Conservation (phyloP, 2,113 vertebrate genomes). For the Petaurus breviceps region DNA sequence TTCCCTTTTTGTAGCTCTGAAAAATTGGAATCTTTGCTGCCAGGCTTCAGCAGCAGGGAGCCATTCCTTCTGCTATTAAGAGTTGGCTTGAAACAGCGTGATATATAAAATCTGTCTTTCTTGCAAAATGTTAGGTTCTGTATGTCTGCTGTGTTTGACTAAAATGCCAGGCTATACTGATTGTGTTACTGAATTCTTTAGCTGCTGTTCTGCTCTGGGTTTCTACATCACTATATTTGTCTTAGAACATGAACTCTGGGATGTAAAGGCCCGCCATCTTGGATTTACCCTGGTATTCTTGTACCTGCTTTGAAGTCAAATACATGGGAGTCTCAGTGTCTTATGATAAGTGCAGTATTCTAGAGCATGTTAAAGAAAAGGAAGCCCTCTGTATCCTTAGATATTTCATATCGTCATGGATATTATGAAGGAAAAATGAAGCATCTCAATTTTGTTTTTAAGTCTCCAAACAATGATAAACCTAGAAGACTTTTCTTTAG, state of each 20-base stretch:
- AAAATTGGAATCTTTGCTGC: conserved; percentile 36
- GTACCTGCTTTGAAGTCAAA: neutral
- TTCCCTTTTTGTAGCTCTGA: conserved; percentile 7
- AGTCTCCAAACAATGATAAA: neutral
- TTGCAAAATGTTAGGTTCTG: neutral
- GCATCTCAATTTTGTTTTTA: neutral
- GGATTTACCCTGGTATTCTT: neutral
- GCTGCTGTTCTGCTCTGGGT: neutral
- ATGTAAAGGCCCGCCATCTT: neutral
- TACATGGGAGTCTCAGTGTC: neutral
- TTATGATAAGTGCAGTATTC: neutral
- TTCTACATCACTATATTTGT: conserved; percentile 31
- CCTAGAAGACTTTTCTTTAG: neutral
- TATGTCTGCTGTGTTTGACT: conserved; percentile 3
- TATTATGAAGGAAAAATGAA: neutral
- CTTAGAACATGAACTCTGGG: neutral
- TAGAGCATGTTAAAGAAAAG: neutral
- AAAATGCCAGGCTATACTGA: neutral
- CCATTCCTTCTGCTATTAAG: neutral
- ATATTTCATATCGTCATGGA: neutral
- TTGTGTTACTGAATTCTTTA: neutral
- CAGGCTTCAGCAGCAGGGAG: neutral
- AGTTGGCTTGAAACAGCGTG: neutral
- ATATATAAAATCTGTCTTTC: neutral
- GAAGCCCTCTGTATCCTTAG: neutral